Percentiles rank a stretch among this genome's conserved stretches.
phyloP scores from a whole-genome alignment of 2,797 vertebrate genomes.

The Lepus townsendii region DNA sequence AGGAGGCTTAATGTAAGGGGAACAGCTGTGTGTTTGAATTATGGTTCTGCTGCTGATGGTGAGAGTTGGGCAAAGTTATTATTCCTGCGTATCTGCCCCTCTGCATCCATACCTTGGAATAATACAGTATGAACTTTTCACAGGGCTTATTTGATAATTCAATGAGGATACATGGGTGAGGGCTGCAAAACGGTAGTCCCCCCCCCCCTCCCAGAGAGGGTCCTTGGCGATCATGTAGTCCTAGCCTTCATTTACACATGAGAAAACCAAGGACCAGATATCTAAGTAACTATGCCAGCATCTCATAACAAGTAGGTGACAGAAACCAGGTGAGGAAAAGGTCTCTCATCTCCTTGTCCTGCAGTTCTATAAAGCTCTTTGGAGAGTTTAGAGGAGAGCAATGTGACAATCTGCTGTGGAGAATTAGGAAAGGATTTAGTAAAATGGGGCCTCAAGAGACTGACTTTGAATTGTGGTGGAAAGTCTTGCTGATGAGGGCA shows the following conservation, averaged over 20 bases:
- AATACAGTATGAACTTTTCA: not conserved
- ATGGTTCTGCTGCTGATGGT: not conserved
- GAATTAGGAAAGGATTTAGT: not conserved
- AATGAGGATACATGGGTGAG: not conserved
- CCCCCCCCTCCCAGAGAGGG: not conserved
- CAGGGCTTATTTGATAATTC: not conserved
- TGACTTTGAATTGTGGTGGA: not conserved
- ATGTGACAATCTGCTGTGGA: not conserved
- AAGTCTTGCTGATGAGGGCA: not conserved
- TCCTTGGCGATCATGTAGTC: not conserved
- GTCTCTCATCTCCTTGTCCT: constrained; percentile 17
- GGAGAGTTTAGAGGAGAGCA: not conserved
- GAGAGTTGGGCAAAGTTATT: not conserved
- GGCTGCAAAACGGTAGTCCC: not conserved
- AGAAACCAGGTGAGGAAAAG: not conserved
- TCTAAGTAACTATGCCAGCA: not conserved
- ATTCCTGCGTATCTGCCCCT: not conserved
- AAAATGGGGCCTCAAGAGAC: not conserved
- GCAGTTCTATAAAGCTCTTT: not conserved
- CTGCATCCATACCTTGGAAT: not conserved
- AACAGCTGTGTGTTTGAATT: not conserved
- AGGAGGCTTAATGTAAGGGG: not conserved
- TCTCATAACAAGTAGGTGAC: not conserved
- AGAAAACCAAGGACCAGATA: not conserved
- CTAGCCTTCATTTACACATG: not conserved